Percentiles rank a stretch among this genome's conserved stretches.
These are phyloP conservation scores for Notamacropus eugenii DNA, from an alignment of 2,797 vertebrate species.

Conservation along the genomic window DNA sequence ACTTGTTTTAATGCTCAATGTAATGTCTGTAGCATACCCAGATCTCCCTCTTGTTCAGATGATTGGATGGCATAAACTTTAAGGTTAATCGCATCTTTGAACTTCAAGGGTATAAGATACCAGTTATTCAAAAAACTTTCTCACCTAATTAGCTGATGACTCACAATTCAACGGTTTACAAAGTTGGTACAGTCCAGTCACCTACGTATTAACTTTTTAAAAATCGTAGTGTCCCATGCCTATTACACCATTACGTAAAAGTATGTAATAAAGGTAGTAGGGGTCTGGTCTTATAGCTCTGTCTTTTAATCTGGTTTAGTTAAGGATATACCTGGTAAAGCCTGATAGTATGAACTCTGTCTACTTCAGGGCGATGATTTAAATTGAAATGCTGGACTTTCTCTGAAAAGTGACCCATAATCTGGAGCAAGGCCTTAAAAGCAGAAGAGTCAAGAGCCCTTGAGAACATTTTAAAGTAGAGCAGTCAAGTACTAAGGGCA, in stretches of 20 bases:
- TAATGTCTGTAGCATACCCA: not conserved
- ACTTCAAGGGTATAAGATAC: not conserved
- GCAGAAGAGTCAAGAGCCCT: constrained; percentile 66
- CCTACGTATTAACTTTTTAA: not conserved
- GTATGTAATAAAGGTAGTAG: not conserved
- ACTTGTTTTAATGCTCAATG: not conserved
- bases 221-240: not conserved
- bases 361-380: constrained; percentile 63
- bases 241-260: not conserved
- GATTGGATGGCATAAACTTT: not conserved
- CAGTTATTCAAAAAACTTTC: not conserved
- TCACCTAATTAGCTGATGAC: not conserved
- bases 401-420: constrained; percentile 54
- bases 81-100: not conserved
- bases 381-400: constrained; percentile 53
- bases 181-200: not conserved
- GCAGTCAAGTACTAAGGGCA: constrained; percentile 60
- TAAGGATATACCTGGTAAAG: not conserved
- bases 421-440: constrained; percentile 55
- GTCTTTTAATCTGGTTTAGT: constrained; percentile 33
- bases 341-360: constrained; percentile 56
- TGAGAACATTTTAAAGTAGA: constrained; percentile 62
- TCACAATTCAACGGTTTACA: not conserved
- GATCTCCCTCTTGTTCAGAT: fast-evolving
- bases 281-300: constrained; percentile 18